Conservation (phyloP, 2,113 vertebrate genomes). For the Eretmochelys imbricata region DNA sequence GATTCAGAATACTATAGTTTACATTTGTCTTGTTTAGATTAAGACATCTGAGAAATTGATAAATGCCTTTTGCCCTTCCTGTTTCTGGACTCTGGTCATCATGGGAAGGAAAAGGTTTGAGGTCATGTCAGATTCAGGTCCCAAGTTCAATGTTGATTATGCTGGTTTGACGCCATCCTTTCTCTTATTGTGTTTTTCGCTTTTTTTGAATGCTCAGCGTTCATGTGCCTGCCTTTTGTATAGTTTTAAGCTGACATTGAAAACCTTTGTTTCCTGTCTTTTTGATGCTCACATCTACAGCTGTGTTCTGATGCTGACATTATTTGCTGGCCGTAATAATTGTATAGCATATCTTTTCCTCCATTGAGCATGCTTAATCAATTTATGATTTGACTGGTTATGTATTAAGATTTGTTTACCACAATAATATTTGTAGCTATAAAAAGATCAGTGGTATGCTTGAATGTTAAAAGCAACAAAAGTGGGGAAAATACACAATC, state of each 20-base stretch:
- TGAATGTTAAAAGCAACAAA: neutral
- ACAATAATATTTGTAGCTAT: neutral
- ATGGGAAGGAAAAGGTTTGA: neutral
- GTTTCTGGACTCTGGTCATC: accelerated
- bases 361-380: accelerated
- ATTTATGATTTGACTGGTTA: neutral
- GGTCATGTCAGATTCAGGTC: neutral
- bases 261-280: accelerated
- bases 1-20: neutral
- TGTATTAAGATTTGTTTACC: neutral
- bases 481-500: neutral
- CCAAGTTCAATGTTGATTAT: neutral
- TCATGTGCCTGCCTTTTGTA: neutral
- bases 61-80: neutral
- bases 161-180: accelerated
- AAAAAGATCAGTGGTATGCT: neutral
- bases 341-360: neutral
- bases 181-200: neutral
- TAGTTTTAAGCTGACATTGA: neutral
- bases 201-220: neutral
- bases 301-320: accelerated
- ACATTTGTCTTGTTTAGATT: neutral
- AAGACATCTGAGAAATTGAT: neutral
- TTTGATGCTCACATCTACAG: neutral
- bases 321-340: neutral